These are phyloP conservation scores for Theonella swinhoei DNA, from an alignment of 37 sponge, comb jelly and placozoan genomes.

Conservation along the genomic window DNA sequence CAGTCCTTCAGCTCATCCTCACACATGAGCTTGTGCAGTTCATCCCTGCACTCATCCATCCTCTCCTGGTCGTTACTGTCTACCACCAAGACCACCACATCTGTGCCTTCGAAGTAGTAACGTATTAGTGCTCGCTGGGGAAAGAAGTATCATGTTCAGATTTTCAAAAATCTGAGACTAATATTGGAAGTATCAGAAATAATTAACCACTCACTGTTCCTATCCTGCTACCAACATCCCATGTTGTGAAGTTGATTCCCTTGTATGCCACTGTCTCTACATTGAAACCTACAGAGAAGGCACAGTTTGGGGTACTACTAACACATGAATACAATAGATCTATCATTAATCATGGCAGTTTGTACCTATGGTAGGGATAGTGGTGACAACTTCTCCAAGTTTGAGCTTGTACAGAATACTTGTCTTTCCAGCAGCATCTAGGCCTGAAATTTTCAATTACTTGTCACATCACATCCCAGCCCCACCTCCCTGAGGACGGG, in stretches of 20 bases:
- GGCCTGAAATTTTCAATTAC: too few species aligned
- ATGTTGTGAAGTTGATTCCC: conserved; percentile 48
- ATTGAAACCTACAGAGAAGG: conserved; percentile 26
- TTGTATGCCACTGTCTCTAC: conserved; percentile 55
- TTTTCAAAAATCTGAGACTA: too few species aligned
- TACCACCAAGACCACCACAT: conserved; percentile 86
- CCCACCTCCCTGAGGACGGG: too few species aligned
- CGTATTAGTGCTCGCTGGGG: conserved; percentile 86
- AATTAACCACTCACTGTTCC: conserved; percentile 36
- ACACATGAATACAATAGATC: too few species aligned
- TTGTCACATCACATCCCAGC: too few species aligned
- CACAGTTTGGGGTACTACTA: not conserved
- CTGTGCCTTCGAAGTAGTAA: conserved; percentile 81
- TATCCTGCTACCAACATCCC: conserved; percentile 72
- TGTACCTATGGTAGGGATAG: conserved; percentile 86
- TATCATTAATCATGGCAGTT: too few species aligned
- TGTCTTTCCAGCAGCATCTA: conserved; percentile 92
- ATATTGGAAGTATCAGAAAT: not conserved
- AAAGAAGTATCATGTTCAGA: too few species aligned
- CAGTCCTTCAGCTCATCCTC: conserved; percentile 72
- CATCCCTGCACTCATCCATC: conserved; percentile 60
- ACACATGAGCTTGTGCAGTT: conserved; percentile 51
- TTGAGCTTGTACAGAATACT: conserved; percentile 87
- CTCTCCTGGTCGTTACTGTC: conserved; percentile 93
- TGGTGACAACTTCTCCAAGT: conserved; percentile 92